Evolutionary conservation across 2,113 vertebrate genomes (phyloP).

Genomic region (Pelusios castaneus): DNA sequence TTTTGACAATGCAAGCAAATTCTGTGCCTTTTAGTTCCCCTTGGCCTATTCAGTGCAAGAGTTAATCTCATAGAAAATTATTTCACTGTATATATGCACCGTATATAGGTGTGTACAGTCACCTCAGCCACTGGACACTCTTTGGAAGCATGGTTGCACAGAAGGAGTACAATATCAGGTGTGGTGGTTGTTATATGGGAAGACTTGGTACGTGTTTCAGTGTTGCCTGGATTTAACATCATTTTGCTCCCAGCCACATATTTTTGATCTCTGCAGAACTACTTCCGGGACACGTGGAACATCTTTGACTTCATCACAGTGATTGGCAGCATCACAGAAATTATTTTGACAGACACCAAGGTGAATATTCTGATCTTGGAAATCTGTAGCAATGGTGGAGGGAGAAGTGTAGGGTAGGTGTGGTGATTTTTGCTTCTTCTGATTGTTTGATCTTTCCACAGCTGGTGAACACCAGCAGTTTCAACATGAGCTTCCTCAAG

Average conservation of each 20-base stretch:
- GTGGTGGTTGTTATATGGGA: accelerated
- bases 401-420: not conserved
- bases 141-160: not conserved
- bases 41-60: not conserved
- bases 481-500: slow-evolving; percentile 99
- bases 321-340: slow-evolving; percentile 96
- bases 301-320: slow-evolving; percentile 99
- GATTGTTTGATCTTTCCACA: slow-evolving; percentile 51
- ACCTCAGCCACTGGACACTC: not conserved
- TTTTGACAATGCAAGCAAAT: not conserved
- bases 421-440: not conserved
- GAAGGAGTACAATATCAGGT: not conserved
- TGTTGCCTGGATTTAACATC: accelerated
- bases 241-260: accelerated
- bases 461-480: slow-evolving; percentile 86
- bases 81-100: not conserved
- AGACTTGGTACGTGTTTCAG: not conserved
- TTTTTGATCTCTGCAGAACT: slow-evolving; percentile 85
- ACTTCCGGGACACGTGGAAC: slow-evolving; percentile 98
- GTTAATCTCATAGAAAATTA: slow-evolving; percentile 29
- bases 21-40: not conserved
- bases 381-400: not conserved
- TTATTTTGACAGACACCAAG: slow-evolving; percentile 90
- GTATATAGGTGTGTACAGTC: not conserved
- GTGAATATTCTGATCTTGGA: slow-evolving; percentile 53